These are phyloP conservation scores for Enteromius argenteus DNA, from an alignment of 2,797 vertebrate genomes.

Conservation along the genomic window DNA sequence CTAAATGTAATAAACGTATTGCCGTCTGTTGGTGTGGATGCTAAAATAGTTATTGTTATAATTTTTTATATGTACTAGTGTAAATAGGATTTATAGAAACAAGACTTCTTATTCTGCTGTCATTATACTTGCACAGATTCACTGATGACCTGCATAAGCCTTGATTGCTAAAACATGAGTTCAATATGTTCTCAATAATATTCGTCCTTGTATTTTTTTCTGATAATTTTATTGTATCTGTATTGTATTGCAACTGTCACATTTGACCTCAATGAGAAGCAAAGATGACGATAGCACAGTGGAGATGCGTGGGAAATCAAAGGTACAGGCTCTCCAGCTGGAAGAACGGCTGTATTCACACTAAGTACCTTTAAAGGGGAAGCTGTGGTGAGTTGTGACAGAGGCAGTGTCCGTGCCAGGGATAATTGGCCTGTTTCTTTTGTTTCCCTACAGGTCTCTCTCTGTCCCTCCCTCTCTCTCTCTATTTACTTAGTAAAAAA, in stretches of 20 bases:
- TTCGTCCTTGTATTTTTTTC: slow-evolving; percentile 10
- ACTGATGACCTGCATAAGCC: background rate
- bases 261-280: slow-evolving; percentile 10
- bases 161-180: background rate
- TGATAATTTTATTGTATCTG: slow-evolving; percentile 21
- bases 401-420: slow-evolving; percentile 53
- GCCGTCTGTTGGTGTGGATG: background rate
- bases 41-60: background rate
- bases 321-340: slow-evolving; percentile 25
- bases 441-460: slow-evolving; percentile 58
- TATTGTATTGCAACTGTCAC: background rate
- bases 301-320: slow-evolving; percentile 53
- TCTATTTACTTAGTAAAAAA: slow-evolving; percentile 66
- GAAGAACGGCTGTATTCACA: slow-evolving; percentile 49
- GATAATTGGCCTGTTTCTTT: slow-evolving; percentile 65
- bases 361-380: slow-evolving; percentile 38
- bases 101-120: background rate
- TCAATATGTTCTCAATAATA: background rate
- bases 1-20: background rate
- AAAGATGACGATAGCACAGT: background rate
- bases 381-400: slow-evolving; percentile 46
- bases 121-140: background rate
- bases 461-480: slow-evolving; percentile 40
- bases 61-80: background rate
- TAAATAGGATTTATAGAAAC: background rate